These are phyloP conservation scores for Ochotona princeps DNA, from an alignment of 2,113 vertebrate species.

Conservation along the genomic window DNA sequence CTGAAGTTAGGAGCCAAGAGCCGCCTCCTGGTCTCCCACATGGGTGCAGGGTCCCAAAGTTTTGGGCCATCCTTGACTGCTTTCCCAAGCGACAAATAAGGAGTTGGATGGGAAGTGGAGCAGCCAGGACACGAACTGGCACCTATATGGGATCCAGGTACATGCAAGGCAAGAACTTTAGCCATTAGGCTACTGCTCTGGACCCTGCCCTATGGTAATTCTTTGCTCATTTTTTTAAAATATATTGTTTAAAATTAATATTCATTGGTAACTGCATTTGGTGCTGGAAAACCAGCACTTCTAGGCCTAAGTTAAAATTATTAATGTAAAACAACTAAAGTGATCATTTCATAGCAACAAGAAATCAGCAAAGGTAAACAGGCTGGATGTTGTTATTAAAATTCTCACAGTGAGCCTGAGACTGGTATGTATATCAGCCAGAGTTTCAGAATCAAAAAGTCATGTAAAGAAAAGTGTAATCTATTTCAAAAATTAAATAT, in stretches of 20 bases:
- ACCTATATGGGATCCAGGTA: too few species aligned
- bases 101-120: too few species aligned
- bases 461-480: background rate
- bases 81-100: too few species aligned
- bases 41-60: too few species aligned
- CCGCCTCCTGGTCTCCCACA: too few species aligned
- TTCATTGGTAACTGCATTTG: background rate
- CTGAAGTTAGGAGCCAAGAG: too few species aligned
- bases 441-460: background rate
- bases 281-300: conserved; percentile 38
- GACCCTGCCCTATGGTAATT: background rate
- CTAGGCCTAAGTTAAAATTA: background rate
- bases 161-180: too few species aligned
- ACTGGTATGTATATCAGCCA: background rate
- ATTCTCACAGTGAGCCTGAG: background rate
- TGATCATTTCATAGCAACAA: background rate
- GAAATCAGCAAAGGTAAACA: background rate
- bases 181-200: too few species aligned
- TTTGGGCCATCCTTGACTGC: too few species aligned
- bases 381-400: background rate
- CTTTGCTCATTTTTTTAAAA: background rate
- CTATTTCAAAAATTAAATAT: background rate
- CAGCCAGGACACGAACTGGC: too few species aligned
- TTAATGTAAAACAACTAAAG: conserved; percentile 15
- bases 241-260: background rate